Evolutionary conservation across 2,888 invertebrate genomes (phyloP).

Genomic region (Leucophora obtusa): DNA sequence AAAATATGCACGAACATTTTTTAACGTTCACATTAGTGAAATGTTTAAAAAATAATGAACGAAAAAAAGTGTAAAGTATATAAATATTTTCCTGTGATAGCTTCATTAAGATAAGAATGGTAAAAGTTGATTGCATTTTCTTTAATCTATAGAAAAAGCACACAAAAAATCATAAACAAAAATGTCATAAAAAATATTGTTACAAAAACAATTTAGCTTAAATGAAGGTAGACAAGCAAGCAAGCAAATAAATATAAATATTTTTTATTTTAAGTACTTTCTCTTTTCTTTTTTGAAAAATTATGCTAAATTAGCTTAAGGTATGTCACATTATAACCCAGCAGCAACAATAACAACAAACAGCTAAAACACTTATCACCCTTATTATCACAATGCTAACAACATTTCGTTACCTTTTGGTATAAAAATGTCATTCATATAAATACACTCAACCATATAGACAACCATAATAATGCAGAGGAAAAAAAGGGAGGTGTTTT

Average conservation of each 20-base stretch:
- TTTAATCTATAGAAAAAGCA: slow-evolving; percentile 36
- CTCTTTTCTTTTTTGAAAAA: slow-evolving; percentile 53
- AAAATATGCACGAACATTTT: slow-evolving; percentile 59
- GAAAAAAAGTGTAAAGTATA: slow-evolving; percentile 14
- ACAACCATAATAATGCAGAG: slow-evolving; percentile 2
- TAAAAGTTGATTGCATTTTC: slow-evolving; percentile 62
- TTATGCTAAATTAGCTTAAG: slow-evolving; percentile 61
- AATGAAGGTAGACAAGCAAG: slow-evolving; percentile 53
- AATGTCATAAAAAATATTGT: slow-evolving; percentile 32
- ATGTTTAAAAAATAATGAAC: background rate
- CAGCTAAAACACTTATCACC: slow-evolving; percentile 57
- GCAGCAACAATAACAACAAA: slow-evolving; percentile 47
- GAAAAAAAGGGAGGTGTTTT: slow-evolving; percentile 29
- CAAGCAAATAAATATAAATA: slow-evolving; percentile 54
- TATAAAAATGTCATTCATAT: slow-evolving; percentile 45
- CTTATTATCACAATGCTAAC: slow-evolving; percentile 56
- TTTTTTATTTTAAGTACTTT: slow-evolving; percentile 51
- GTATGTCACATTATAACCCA: slow-evolving; percentile 55
- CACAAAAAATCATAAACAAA: slow-evolving; percentile 18
- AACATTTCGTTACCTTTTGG: slow-evolving; percentile 45
- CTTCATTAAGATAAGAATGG: slow-evolving; percentile 60
- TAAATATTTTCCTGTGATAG: slow-evolving; percentile 60
- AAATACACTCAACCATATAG: background rate
- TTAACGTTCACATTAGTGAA: slow-evolving; percentile 29
- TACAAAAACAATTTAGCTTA: slow-evolving; percentile 41